These are phyloP conservation scores for Campoplex nolae DNA, from an alignment of 2,888 invertebrate genomes.

Conservation along the genomic window DNA sequence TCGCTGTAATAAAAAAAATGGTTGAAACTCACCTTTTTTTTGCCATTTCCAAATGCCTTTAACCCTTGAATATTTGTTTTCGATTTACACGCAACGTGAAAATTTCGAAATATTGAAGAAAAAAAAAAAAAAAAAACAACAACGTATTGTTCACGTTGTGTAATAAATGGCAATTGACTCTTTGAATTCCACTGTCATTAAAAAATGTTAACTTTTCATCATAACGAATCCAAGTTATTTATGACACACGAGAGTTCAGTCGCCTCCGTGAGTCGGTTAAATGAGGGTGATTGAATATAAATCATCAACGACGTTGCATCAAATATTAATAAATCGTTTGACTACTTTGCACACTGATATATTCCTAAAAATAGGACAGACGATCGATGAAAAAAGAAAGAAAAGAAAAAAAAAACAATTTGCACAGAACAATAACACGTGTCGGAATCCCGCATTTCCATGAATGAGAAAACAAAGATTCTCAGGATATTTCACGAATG, in stretches of 20 bases:
- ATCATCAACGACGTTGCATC: slow-evolving; percentile 25
- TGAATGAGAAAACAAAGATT: not conserved
- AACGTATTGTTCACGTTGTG: not conserved
- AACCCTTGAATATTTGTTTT: not conserved
- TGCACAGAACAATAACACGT: not conserved
- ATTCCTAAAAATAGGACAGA: not conserved
- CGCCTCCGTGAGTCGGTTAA: slow-evolving; percentile 7
- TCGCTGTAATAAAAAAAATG: no score
- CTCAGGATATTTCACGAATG: not conserved
- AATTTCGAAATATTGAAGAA: not conserved
- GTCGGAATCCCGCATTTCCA: not conserved
- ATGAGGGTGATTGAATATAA: slow-evolving; percentile 53
- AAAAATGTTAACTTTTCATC: not conserved
- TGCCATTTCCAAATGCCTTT: no score
- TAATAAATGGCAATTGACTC: not conserved
- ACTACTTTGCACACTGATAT: not conserved
- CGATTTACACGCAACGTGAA: not conserved
- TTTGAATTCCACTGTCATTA: not conserved
- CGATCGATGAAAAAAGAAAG: not conserved
- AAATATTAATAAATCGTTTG: not conserved
- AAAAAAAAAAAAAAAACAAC: no score
- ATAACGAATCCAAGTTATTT: not conserved
- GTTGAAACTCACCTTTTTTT: no score
- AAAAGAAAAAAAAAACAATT: not conserved
- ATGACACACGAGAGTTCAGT: slow-evolving; percentile 46